Evolutionary conservation across 1,140 invertebrate genomes (phyloP).

Genomic region (Berghia stephanieae): DNA sequence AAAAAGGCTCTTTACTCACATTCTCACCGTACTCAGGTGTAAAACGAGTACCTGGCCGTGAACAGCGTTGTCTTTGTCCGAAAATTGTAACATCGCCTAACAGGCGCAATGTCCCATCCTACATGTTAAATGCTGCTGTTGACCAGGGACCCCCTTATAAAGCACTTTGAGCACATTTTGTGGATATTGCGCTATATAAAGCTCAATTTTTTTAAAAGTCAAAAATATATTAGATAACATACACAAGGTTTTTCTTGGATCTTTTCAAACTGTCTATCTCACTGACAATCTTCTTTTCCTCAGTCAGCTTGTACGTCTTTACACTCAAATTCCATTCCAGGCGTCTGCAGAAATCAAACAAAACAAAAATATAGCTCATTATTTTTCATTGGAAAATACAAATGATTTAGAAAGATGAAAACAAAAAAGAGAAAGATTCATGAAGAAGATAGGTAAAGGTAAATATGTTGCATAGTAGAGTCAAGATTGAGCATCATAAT

Average conservation of each 20-base stretch:
- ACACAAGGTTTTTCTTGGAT: constrained; percentile 63
- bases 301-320: constrained; percentile 59
- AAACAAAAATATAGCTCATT: neutral
- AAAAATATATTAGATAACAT: constrained; percentile 26
- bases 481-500: neutral
- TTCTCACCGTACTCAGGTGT: too few species aligned
- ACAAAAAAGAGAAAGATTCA: neutral
- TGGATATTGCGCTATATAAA: too few species aligned
- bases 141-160: too few species aligned
- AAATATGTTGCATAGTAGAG: neutral
- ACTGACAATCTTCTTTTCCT: constrained; percentile 65
- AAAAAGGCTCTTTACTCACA: too few species aligned
- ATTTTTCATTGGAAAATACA: neutral
- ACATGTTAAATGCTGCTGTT: too few species aligned
- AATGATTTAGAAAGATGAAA: neutral
- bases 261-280: constrained; percentile 64
- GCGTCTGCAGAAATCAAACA: constrained; percentile 22
- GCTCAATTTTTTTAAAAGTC: neutral
- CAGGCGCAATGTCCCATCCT: too few species aligned
- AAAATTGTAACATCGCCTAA: too few species aligned
- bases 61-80: too few species aligned
- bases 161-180: too few species aligned
- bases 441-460: neutral
- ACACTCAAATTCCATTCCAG: constrained; percentile 59
- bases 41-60: too few species aligned